Conservation (phyloP, 2,797 vertebrate genomes). For the Helicolenus hilgendorfi region DNA sequence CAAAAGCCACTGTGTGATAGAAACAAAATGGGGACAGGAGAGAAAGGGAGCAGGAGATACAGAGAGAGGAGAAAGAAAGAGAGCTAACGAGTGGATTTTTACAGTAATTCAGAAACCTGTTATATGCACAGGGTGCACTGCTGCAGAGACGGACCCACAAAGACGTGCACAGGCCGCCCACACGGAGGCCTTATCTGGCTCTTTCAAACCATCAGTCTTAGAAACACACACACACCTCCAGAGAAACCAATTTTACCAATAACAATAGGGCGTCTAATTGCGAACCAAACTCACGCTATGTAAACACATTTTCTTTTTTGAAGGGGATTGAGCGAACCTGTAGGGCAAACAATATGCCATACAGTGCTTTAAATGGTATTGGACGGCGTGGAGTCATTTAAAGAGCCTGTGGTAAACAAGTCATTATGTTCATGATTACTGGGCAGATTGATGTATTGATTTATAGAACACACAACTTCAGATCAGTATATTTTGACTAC, state of each 20-base stretch:
- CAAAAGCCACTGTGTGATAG: conserved; percentile 53
- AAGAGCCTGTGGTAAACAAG: neutral
- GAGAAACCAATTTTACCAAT: conserved; percentile 38
- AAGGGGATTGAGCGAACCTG: conserved; percentile 35
- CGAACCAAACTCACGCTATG: conserved; percentile 33
- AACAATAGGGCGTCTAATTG: conserved; percentile 65
- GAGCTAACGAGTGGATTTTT: conserved; percentile 51
- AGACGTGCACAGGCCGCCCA: conserved; percentile 46
- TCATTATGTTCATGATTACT: neutral
- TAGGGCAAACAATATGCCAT: conserved; percentile 5
- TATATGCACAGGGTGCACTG: neutral
- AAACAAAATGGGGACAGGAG: conserved; percentile 77
- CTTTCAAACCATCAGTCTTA: conserved; percentile 40
- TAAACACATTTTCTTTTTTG: conserved; percentile 47
- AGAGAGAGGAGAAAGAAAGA: neutral
- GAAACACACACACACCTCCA: conserved; percentile 18
- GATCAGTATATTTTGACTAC: neutral
- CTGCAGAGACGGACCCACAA: conserved; percentile 32
- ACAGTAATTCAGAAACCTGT: conserved; percentile 61
- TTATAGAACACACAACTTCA: neutral
- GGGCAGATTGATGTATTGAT: neutral
- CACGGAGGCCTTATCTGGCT: conserved; percentile 35
- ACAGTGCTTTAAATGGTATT: neutral
- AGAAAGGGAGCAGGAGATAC: conserved; percentile 27
- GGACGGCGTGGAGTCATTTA: neutral